phyloP scores from a whole-genome alignment of 2,888 invertebrate genomes.

The Acleris emargana region DNA sequence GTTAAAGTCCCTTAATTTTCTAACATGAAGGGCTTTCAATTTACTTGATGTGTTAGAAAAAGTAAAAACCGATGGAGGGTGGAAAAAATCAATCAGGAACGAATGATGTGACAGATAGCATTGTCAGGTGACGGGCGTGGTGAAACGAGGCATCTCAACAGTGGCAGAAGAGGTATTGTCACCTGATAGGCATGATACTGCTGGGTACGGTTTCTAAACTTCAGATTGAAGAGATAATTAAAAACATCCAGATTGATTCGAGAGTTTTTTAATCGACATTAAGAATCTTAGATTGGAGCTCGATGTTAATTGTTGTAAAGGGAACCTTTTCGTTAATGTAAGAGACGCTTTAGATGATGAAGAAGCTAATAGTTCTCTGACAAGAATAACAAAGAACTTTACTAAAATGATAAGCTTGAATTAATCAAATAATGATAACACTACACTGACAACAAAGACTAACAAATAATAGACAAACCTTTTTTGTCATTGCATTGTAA shows the following conservation, averaged over 20 bases:
- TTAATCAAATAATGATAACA: background rate
- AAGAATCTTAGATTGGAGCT: background rate
- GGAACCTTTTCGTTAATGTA: no score
- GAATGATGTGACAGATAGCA: constrained; percentile 70
- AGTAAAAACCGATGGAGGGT: constrained; percentile 44
- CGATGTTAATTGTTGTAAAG: no score
- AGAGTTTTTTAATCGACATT: background rate
- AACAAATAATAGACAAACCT: constrained; percentile 8
- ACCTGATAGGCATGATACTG: constrained; percentile 60
- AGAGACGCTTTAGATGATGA: no score
- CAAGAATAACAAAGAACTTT: background rate
- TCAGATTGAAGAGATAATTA: constrained; percentile 48
- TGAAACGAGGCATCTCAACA: constrained; percentile 69
- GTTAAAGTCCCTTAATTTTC: constrained; percentile 49
- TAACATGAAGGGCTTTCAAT: constrained; percentile 68
- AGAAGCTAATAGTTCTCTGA: background rate
- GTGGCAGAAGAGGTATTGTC: constrained; percentile 71
- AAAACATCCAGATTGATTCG: constrained; percentile 16
- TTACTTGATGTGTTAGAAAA: constrained; percentile 64
- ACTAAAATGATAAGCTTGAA: background rate
- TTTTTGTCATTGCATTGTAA: constrained; percentile 23
- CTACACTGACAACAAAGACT: constrained; percentile 14
- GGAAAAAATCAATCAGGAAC: constrained; percentile 80
- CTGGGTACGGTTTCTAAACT: constrained; percentile 14
- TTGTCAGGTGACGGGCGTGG: constrained; percentile 75